Evolutionary conservation across 2,113 vertebrate genomes (phyloP).

Genomic region (Myotis yumanensis): DNA sequence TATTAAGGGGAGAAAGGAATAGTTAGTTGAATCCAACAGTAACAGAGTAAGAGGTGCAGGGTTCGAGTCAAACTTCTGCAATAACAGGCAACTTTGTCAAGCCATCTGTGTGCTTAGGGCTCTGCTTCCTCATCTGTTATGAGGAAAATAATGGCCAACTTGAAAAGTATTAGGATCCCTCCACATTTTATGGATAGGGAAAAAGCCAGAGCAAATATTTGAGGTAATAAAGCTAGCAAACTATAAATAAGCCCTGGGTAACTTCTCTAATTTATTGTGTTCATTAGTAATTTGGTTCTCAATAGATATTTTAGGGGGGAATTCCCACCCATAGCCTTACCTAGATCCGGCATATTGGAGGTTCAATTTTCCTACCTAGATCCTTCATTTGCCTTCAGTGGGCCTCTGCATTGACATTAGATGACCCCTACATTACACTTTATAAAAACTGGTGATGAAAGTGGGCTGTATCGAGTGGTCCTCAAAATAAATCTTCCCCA

Average conservation of each 20-base stretch:
- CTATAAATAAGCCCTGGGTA: background rate
- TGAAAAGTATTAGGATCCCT: background rate
- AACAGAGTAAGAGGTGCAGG: background rate
- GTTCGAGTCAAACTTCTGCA: background rate
- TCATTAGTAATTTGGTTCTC: background rate
- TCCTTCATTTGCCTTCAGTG: background rate
- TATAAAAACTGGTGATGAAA: slow-evolving; percentile 21
- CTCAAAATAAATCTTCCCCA: background rate
- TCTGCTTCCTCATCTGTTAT: background rate
- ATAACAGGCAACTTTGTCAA: background rate
- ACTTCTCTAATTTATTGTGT: background rate
- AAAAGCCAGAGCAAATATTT: background rate
- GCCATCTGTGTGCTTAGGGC: background rate
- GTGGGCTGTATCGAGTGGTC: background rate
- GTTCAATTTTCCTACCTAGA: background rate
- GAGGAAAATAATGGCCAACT: background rate
- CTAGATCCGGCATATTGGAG: background rate
- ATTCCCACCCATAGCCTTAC: background rate
- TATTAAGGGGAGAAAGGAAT: background rate
- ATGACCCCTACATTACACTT: background rate
- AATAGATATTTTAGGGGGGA: background rate
- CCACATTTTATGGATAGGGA: background rate
- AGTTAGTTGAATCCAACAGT: background rate
- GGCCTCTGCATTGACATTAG: background rate
- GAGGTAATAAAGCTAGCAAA: background rate